Evolutionary conservation across 2,797 vertebrate genomes (phyloP).

Genomic region (Bradypus variegatus): DNA sequence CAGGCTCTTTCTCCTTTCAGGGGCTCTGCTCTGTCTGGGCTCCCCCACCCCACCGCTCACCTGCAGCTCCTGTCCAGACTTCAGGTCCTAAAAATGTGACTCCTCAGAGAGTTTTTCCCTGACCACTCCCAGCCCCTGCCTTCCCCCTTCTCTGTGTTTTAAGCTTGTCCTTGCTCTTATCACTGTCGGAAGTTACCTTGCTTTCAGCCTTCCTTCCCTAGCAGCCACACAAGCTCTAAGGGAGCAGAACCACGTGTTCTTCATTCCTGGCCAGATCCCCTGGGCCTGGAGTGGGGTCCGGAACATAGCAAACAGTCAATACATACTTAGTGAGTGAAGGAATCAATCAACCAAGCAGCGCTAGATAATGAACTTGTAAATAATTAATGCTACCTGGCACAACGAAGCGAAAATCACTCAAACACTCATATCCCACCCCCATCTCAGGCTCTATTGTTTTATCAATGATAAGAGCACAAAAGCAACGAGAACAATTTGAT

Average conservation of each 20-base stretch:
- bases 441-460: not conserved
- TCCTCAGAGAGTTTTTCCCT: not conserved
- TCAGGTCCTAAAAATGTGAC: not conserved
- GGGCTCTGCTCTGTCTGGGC: not conserved
- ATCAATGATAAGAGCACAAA: not conserved
- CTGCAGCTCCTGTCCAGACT: not conserved
- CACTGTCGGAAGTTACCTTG: not conserved
- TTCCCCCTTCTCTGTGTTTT: not conserved
- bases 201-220: not conserved
- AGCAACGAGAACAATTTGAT: not conserved
- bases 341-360: constrained; percentile 24
- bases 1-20: not conserved
- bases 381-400: constrained; percentile 12
- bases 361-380: constrained; percentile 27
- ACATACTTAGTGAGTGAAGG: constrained; percentile 17
- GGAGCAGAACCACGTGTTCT: not conserved
- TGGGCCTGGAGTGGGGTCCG: not conserved
- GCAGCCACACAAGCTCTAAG: not conserved
- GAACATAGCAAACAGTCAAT: not conserved
- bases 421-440: not conserved
- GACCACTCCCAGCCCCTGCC: not conserved
- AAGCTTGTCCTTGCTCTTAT: not conserved
- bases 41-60: not conserved
- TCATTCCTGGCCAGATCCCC: not conserved
- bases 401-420: not conserved